Conservation (phyloP, 2,888 invertebrate species). For the Rugalucina vietnamica region DNA sequence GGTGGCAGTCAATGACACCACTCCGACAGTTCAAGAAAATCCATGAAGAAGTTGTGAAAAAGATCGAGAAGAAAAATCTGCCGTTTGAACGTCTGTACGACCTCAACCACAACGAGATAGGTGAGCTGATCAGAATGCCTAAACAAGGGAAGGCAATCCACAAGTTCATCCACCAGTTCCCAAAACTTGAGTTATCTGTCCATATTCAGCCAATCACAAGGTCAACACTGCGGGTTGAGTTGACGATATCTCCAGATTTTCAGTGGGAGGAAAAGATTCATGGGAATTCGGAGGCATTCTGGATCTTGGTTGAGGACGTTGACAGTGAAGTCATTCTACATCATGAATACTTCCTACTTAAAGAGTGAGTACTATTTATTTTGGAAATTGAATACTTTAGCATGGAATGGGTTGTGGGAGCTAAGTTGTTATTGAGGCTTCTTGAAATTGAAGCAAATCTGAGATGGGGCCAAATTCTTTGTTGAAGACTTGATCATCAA, state of each 20-base stretch:
- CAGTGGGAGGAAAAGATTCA: constrained; percentile 99
- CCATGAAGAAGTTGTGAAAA: constrained; percentile 98
- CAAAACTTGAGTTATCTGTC: constrained; percentile 97
- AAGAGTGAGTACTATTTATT: constrained; percentile 86
- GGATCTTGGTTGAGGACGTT: constrained; percentile 88
- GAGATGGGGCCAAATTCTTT: no score
- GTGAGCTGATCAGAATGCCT: constrained; percentile 95
- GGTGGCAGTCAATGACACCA: constrained; percentile 99
- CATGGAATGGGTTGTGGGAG: no score
- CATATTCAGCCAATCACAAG: constrained; percentile 98
- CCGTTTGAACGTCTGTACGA: constrained; percentile 92
- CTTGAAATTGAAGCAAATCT: no score
- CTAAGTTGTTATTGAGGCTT: no score
- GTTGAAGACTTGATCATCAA: no score
- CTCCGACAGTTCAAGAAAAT: constrained; percentile 98
- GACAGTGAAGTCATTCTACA: constrained; percentile 91
- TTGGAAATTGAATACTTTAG: no score
- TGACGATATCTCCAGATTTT: constrained; percentile 99
- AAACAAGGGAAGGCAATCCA: constrained; percentile 98
- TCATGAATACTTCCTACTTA: constrained; percentile 97
- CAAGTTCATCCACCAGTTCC: constrained; percentile 95
- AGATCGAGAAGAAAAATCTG: constrained; percentile 96
- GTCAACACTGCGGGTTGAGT: constrained; percentile 94
- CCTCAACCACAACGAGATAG: constrained; percentile 98
- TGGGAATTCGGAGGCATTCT: constrained; percentile 88